Conservation (phyloP, 2,888 invertebrate species). For the Platycnemis pennipes region DNA sequence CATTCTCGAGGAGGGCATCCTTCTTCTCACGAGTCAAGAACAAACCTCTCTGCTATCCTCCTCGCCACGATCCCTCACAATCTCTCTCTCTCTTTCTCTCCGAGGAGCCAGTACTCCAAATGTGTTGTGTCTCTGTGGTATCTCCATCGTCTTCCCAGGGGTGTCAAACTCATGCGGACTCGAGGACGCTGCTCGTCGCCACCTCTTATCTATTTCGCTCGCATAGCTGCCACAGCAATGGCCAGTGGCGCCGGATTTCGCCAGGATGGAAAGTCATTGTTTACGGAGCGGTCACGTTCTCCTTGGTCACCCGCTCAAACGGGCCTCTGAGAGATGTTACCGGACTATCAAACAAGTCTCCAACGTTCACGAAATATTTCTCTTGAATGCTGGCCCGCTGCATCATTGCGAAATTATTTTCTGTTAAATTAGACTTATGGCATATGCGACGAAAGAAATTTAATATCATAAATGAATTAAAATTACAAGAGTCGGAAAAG, state of each 20-base stretch:
- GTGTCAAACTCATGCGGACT: constrained; percentile 43
- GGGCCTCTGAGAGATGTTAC: neutral
- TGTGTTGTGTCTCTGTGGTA: constrained; percentile 57
- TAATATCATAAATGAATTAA: too few relatives aligned
- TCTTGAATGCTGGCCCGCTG: neutral
- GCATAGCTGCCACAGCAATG: neutral
- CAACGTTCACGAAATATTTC: neutral
- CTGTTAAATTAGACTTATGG: too few relatives aligned
- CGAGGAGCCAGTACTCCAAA: neutral
- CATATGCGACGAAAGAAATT: too few relatives aligned
- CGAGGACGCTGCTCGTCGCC: neutral
- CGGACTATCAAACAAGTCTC: neutral
- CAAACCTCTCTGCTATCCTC: neutral
- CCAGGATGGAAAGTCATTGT: neutral
- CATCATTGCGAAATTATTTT: too few relatives aligned
- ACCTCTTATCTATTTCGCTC: neutral
- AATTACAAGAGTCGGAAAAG: too few relatives aligned
- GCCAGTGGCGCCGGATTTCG: neutral
- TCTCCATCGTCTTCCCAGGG: constrained; percentile 19
- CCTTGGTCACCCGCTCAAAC: neutral
- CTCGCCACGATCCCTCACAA: neutral
- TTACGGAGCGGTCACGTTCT: neutral
- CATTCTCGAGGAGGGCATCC: neutral
- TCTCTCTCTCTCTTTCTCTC: too few relatives aligned
- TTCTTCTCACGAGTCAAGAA: neutral